phyloP scores from a whole-genome alignment of 2,888 invertebrate genomes.

The Criorhina ranunculi region DNA sequence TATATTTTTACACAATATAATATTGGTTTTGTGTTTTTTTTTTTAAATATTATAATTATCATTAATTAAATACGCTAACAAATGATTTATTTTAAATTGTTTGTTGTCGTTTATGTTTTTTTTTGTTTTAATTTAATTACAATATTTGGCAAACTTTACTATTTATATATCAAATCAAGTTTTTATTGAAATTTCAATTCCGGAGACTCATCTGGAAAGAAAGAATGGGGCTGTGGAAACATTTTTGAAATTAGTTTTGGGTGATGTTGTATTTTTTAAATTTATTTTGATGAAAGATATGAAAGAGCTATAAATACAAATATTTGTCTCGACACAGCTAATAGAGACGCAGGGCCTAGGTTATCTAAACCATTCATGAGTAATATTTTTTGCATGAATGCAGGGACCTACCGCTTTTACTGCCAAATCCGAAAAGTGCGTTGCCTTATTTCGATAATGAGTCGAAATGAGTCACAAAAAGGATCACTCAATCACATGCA shows the following conservation, averaged over 20 bases:
- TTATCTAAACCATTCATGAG: too few species aligned
- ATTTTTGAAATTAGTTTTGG: not conserved
- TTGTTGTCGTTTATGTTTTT: slow-evolving; percentile 53
- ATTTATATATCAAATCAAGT: slow-evolving; percentile 70
- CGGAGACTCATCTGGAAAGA: slow-evolving; percentile 79
- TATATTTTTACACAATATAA: slow-evolving; percentile 74
- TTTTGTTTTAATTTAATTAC: slow-evolving; percentile 64
- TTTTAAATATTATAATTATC: slow-evolving; percentile 73
- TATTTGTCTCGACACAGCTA: too few species aligned
- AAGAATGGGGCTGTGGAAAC: slow-evolving; percentile 45
- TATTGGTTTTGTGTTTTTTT: slow-evolving; percentile 71
- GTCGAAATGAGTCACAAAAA: too few species aligned
- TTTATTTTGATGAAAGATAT: too few species aligned
- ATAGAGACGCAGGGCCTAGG: too few species aligned
- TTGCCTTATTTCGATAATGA: too few species aligned
- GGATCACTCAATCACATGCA: too few species aligned
- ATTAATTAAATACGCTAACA: slow-evolving; percentile 74
- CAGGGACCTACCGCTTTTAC: too few species aligned
- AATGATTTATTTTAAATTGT: slow-evolving; percentile 57
- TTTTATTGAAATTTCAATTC: slow-evolving; percentile 77
- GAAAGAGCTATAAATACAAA: too few species aligned
- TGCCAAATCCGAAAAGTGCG: too few species aligned
- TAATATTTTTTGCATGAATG: too few species aligned
- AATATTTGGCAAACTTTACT: slow-evolving; percentile 76
- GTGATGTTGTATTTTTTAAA: too few species aligned